Conservation (phyloP, 2,888 invertebrate genomes). For the Alloplasta piceator region DNA sequence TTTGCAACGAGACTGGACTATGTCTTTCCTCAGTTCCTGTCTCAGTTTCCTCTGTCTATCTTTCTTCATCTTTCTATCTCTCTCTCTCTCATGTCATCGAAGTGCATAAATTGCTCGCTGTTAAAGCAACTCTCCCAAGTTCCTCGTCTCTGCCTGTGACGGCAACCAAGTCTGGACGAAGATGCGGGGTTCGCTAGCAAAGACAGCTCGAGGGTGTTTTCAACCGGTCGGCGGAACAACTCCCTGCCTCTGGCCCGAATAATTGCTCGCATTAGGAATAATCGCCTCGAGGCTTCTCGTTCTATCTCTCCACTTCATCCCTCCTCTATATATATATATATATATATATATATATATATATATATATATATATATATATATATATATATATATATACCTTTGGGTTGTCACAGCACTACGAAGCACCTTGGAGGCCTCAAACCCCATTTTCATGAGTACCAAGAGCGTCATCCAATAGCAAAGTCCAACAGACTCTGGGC, state of each 20-base stretch:
- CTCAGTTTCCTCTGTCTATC: not conserved
- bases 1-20: constrained; percentile 19
- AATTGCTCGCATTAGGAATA: constrained; percentile 59
- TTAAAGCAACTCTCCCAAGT: not conserved
- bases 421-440: constrained; percentile 7
- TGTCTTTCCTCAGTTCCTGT: not conserved
- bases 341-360: no score
- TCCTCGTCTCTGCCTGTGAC: constrained; percentile 22
- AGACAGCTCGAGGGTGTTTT: constrained; percentile 43
- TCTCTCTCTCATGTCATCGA: constrained; percentile 8
- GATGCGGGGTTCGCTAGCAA: not conserved
- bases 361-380: no score
- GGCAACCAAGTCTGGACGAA: constrained; percentile 36
- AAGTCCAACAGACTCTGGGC: not conserved
- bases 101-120: constrained; percentile 45
- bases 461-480: not conserved
- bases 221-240: constrained; percentile 41
- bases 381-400: no score
- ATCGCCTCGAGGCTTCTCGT: constrained; percentile 46
- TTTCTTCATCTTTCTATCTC: not conserved
- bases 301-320: constrained; percentile 15
- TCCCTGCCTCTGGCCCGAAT: constrained; percentile 44
- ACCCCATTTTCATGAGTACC: constrained; percentile 14
- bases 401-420: not conserved
- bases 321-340: no score